These are phyloP conservation scores for Mechanitis messenoides DNA, from an alignment of 2,888 invertebrate genomes.

Conservation along the genomic window DNA sequence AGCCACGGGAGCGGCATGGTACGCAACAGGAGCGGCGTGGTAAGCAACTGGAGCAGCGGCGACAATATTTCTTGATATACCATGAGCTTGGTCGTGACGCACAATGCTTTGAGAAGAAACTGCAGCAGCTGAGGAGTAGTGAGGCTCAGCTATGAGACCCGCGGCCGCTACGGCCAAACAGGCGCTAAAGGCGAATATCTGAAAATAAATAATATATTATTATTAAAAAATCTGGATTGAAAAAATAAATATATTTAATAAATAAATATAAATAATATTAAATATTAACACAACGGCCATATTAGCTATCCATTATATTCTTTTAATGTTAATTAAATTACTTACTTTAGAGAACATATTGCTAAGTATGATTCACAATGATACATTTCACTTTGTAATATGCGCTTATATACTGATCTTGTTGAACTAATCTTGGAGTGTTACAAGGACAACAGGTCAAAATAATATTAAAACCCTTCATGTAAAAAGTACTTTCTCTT, in stretches of 20 bases:
- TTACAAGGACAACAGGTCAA: too few species aligned
- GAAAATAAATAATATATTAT: conserved; percentile 22
- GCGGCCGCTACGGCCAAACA: conserved; percentile 60
- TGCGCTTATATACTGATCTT: too few species aligned
- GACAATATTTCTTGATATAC: conserved; percentile 10
- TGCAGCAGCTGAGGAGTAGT: conserved; percentile 55
- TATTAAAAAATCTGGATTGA: too few species aligned
- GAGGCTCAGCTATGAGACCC: conserved; percentile 53
- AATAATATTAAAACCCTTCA: background rate
- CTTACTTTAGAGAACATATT: conserved; percentile 67
- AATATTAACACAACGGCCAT: too few species aligned
- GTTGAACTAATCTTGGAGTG: too few species aligned
- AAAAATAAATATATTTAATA: too few species aligned
- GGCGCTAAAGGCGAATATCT: conserved; percentile 57
- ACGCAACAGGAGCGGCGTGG: conserved; percentile 40
- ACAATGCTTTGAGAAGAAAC: conserved; percentile 62
- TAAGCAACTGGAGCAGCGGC: conserved; percentile 34
- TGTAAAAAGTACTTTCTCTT: background rate
- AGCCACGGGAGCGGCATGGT: conserved; percentile 40
- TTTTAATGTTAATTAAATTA: too few species aligned
- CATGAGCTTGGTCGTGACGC: conserved; percentile 41
- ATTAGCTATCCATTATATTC: too few species aligned
- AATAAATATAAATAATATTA: too few species aligned
- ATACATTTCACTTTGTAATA: background rate
- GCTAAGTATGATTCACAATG: conserved; percentile 12